phyloP scores from a whole-genome alignment of 1,140 invertebrate species.

The Drosophila guanche region DNA sequence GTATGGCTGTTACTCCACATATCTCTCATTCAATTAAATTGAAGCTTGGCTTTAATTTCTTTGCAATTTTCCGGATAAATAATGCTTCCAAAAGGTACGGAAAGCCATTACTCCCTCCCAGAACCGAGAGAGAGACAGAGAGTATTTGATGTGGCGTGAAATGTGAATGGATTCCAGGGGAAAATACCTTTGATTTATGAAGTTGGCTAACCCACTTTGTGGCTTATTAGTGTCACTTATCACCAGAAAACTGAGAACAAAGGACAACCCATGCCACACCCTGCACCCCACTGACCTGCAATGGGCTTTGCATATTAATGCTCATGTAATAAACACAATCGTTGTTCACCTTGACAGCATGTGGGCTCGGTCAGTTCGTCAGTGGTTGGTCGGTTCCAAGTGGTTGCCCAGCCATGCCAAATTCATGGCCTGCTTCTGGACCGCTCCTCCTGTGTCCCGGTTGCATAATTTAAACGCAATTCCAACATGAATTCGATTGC shows the following conservation, averaged over 20 bases:
- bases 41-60: slow-evolving; percentile 16
- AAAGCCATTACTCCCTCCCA: no score
- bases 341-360: slow-evolving; percentile 58
- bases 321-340: slow-evolving; percentile 63
- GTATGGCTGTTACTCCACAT: no score
- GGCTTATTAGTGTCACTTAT: slow-evolving; percentile 49
- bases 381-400: slow-evolving; percentile 48
- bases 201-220: slow-evolving; percentile 10
- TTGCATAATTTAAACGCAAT: slow-evolving; percentile 62
- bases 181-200: background rate
- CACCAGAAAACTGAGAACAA: slow-evolving; percentile 20
- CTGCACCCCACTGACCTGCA: slow-evolving; percentile 5
- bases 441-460: slow-evolving; percentile 10
- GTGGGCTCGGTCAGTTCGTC: slow-evolving; percentile 48
- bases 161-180: background rate
- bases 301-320: slow-evolving; percentile 51
- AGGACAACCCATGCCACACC: slow-evolving; percentile 11
- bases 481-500: slow-evolving; percentile 30
- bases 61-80: slow-evolving; percentile 5
- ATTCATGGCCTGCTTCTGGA: slow-evolving; percentile 35
- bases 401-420: slow-evolving; percentile 50
- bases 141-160: no score
- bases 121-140: no score
- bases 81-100: background rate
- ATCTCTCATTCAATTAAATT: slow-evolving; percentile 33